Evolutionary conservation across 2,888 invertebrate species (phyloP).

Genomic region (Ceratothoa steindachneri): DNA sequence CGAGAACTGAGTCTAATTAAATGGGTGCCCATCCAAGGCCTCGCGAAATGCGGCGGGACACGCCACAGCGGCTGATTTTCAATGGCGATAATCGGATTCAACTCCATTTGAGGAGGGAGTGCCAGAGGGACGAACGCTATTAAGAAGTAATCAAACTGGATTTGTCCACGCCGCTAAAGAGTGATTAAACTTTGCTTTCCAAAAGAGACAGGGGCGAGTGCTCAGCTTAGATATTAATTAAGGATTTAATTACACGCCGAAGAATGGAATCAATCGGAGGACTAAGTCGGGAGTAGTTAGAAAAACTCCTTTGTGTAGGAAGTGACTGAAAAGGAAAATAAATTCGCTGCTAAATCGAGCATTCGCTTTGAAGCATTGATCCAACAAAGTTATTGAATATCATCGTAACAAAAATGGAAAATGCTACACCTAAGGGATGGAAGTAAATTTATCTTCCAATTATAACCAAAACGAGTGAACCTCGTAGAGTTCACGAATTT

Average conservation of each 20-base stretch:
- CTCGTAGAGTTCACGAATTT: no score
- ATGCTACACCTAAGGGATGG: no score
- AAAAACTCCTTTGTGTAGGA: not conserved
- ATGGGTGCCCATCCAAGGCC: conserved; percentile 36
- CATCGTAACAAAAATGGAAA: no score
- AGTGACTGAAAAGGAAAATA: no score
- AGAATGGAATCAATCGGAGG: not conserved
- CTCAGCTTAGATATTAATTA: conserved; percentile 2
- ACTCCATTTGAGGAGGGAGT: conserved; percentile 29
- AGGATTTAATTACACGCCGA: not conserved
- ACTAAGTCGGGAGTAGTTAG: no score
- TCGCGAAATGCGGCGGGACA: conserved; percentile 35
- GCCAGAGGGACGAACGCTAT: conserved; percentile 11
- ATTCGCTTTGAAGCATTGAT: no score
- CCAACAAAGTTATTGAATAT: no score
- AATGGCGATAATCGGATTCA: conserved; percentile 41
- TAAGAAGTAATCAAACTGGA: conserved; percentile 29
- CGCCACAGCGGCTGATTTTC: conserved; percentile 39
- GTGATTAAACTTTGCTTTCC: conserved; percentile 7
- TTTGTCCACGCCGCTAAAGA: conserved; percentile 11
- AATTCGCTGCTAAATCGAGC: no score
- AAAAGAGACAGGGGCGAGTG: not conserved
- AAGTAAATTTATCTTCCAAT: no score
- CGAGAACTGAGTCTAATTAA: conserved; percentile 40
- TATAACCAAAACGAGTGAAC: no score